These are phyloP conservation scores for Patella ulyssiponensis DNA, from an alignment of 2,888 invertebrate genomes.

Conservation along the genomic window DNA sequence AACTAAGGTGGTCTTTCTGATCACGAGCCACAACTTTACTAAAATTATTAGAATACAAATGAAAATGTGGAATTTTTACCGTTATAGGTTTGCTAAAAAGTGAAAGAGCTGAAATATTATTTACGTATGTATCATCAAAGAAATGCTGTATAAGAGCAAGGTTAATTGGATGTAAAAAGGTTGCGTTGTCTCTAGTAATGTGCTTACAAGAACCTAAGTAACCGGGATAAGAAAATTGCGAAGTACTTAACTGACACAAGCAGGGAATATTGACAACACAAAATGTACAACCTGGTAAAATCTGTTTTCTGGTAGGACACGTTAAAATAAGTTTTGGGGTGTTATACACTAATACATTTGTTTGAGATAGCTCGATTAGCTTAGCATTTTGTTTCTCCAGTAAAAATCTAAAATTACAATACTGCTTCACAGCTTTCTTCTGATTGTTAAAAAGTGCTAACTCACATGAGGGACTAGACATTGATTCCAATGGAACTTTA, in stretches of 20 bases:
- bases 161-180: neutral
- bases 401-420: neutral
- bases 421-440: neutral
- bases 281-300: too few relatives aligned
- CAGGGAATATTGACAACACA: too few relatives aligned
- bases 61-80: neutral
- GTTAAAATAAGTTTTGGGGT: too few relatives aligned
- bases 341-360: too few relatives aligned
- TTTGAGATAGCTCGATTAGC: neutral
- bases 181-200: neutral
- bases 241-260: too few relatives aligned
- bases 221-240: neutral
- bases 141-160: neutral
- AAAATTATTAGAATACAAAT: neutral
- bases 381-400: neutral
- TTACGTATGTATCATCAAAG: neutral
- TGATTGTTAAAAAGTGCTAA: neutral
- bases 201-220: neutral
- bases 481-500: neutral
- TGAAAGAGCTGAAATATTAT: neutral
- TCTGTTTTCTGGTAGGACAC: too few relatives aligned
- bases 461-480: neutral
- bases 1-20: neutral
- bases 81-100: neutral
- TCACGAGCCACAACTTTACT: too few relatives aligned